phyloP scores from a whole-genome alignment of 2,113 vertebrate genomes.

The western clawed frog (Xenopus tropicalis) region UCB_Xtro_10.0 CM004443.2:84517001-84517500 shows the following conservation, averaged over 20 bases:
- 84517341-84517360: conserved; percentile 37
- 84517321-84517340: conserved; percentile 14
- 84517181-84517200: neutral
- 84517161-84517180: conserved; percentile 17
- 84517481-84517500: too few relatives aligned
- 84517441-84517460: too few relatives aligned
- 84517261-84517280: conserved; percentile 29
- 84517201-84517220: conserved; percentile 42
- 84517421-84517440: too few relatives aligned
- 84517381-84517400: conserved; percentile 44
- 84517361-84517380: conserved; percentile 32
- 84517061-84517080: too few relatives aligned
- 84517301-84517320: neutral
- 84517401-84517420: conserved; percentile 41
- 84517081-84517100: too few relatives aligned
- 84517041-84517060: too few relatives aligned
- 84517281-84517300: conserved; percentile 31
- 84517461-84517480: too few relatives aligned
- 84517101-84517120: too few relatives aligned
- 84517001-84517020: too few relatives aligned
- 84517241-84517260: conserved; percentile 14
- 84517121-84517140: too few relatives aligned
- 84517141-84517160: conserved; percentile 17
- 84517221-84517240: conserved; percentile 35
- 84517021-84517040: too few relatives aligned